Conservation (phyloP, 2,113 vertebrate species). For the Synchiropus splendidus region DNA sequence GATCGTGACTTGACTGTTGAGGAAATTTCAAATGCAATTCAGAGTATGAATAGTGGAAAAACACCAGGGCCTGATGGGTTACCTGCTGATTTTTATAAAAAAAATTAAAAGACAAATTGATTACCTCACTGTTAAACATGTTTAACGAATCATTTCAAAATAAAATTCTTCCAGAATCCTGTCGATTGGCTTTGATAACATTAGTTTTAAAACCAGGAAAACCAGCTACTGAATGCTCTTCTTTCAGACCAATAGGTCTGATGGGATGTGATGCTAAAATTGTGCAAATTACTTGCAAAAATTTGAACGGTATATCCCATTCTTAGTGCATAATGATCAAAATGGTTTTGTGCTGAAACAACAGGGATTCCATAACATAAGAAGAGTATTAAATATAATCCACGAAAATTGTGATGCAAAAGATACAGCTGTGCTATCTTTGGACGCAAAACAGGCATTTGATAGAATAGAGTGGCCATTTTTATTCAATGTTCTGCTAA, state of each 20-base stretch:
- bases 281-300: neutral
- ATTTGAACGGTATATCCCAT: neutral
- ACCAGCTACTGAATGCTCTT: neutral
- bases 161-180: neutral
- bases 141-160: slow-evolving; percentile 1
- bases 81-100: neutral
- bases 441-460: neutral
- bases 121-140: neutral
- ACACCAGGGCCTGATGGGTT: neutral
- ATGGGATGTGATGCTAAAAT: neutral
- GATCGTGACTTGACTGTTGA: neutral
- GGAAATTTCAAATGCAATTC: neutral
- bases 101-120: neutral
- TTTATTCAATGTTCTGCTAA: neutral
- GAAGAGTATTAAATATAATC: neutral
- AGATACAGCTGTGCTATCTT: neutral
- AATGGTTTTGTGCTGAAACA: neutral
- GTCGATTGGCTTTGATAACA: neutral
- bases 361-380: neutral
- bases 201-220: neutral
- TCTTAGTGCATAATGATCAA: neutral
- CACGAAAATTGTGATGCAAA: neutral
- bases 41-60: neutral
- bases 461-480: neutral
- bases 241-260: neutral